These are phyloP conservation scores for Chloropsis cyanopogon DNA, from an alignment of 2,113 vertebrate species.

Conservation along the genomic window DNA sequence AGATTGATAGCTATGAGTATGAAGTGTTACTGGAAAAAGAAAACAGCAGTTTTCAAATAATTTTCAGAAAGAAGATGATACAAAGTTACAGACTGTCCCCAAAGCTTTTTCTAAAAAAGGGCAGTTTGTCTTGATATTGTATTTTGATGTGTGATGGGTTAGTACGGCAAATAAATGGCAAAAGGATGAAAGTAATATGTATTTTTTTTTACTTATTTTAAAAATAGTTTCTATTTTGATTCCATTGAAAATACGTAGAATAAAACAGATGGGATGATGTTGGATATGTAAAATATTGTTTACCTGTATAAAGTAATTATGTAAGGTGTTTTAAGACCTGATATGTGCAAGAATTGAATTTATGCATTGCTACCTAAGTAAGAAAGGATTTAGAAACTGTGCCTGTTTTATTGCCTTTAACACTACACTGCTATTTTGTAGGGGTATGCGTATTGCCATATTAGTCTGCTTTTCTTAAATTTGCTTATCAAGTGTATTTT, in stretches of 20 bases:
- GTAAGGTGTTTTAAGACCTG: not conserved
- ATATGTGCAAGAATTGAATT: not conserved
- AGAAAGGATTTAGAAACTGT: not conserved
- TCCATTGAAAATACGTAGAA: slow-evolving; percentile 11
- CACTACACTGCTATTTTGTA: slow-evolving; percentile 46
- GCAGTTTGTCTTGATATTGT: not conserved
- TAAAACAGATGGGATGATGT: slow-evolving; percentile 12
- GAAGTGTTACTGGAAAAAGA: not conserved
- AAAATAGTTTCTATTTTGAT: slow-evolving; percentile 41
- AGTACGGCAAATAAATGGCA: not conserved
- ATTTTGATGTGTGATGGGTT: not conserved
- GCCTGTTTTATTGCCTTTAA: not conserved
- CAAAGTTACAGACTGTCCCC: not conserved
- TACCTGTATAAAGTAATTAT: slow-evolving; percentile 14
- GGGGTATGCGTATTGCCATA: not conserved
- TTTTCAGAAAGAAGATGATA: slow-evolving; percentile 13
- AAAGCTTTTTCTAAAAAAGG: not conserved
- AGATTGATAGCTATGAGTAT: not conserved
- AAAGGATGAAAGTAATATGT: slow-evolving; percentile 7
- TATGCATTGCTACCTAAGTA: not conserved
- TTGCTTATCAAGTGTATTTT: slow-evolving; percentile 70
- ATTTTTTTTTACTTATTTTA: slow-evolving; percentile 59
- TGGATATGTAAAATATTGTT: slow-evolving; percentile 14
- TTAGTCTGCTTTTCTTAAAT: slow-evolving; percentile 40
- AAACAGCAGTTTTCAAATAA: not conserved